Evolutionary conservation across 2,797 vertebrate genomes (phyloP).

Genomic region (Caiman crocodilus): DNA sequence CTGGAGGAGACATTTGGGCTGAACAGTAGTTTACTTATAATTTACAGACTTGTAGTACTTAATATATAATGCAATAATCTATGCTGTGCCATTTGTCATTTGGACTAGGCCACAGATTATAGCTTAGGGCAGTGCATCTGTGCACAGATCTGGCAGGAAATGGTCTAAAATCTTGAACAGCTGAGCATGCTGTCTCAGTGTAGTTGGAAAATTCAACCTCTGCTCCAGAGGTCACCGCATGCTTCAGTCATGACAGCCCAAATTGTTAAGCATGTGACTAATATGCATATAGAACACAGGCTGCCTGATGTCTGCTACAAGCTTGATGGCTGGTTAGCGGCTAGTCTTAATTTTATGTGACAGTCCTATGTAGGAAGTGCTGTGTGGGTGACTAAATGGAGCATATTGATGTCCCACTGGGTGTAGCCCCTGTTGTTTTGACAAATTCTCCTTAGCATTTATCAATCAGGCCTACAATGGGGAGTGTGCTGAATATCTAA

Average conservation of each 20-base stretch:
- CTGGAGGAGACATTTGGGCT: conserved; percentile 81
- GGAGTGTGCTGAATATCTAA: conserved; percentile 87
- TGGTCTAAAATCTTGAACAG: conserved; percentile 94
- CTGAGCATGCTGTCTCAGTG: conserved; percentile 87
- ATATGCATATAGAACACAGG: conserved; percentile 84
- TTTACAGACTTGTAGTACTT: conserved; percentile 98
- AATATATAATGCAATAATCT: conserved; percentile 99
- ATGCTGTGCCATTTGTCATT: conserved; percentile 95
- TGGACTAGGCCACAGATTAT: conserved; percentile 94
- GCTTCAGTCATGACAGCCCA: conserved; percentile 86
- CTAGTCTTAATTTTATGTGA: conserved; percentile 88
- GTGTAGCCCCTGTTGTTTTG: conserved; percentile 92
- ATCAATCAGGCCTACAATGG: conserved; percentile 92
- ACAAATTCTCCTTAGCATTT: conserved; percentile 95
- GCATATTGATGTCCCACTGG: conserved; percentile 94
- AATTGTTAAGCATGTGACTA: conserved; percentile 87
- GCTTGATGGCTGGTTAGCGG: conserved; percentile 86
- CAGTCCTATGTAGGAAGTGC: conserved; percentile 84
- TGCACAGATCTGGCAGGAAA: conserved; percentile 93
- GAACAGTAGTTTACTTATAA: conserved; percentile 92
- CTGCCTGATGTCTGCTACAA: conserved; percentile 83
- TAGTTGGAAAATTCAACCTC: conserved; percentile 87
- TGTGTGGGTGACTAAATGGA: conserved; percentile 92
- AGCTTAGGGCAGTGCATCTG: conserved; percentile 99
- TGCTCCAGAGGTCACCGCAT: conserved; percentile 89